Evolutionary conservation across 64 coral and sea anemone genomes (phyloP).

Genomic region (Porites australiensis): DNA sequence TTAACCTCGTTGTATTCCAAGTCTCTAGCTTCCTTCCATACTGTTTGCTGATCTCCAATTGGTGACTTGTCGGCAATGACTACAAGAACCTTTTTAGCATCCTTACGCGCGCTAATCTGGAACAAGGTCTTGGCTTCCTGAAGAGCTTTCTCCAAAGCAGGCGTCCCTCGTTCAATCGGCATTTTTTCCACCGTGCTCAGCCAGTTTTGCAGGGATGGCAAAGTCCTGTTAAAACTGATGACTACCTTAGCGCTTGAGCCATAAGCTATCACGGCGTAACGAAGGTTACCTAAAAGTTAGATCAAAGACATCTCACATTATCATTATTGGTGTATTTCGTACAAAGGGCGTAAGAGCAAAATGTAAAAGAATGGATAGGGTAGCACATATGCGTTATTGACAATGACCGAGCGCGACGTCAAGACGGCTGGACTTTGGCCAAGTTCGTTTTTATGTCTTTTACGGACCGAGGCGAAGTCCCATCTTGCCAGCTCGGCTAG

Average conservation of each 20-base stretch:
- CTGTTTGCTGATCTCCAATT: slow-evolving; percentile 17
- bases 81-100: slow-evolving; percentile 81
- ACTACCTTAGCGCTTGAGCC: slow-evolving; percentile 52
- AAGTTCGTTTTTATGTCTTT: too few species aligned
- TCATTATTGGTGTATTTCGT: too few species aligned
- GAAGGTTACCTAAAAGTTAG: slow-evolving; percentile 49
- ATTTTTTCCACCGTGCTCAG: slow-evolving; percentile 32
- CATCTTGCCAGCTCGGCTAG: too few species aligned
- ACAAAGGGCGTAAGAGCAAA: too few species aligned
- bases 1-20: slow-evolving; percentile 69
- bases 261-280: slow-evolving; percentile 79
- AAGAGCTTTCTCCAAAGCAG: slow-evolving; percentile 59
- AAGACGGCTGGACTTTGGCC: too few species aligned
- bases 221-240: slow-evolving; percentile 62
- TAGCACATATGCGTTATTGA: too few species aligned
- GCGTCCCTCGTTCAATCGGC: slow-evolving; percentile 27
- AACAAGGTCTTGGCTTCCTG: slow-evolving; percentile 64
- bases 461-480: too few species aligned
- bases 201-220: slow-evolving; percentile 34
- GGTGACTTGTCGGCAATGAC: slow-evolving; percentile 83
- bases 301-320: too few species aligned
- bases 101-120: slow-evolving; percentile 58
- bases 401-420: too few species aligned
- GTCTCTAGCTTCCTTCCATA: slow-evolving; percentile 56
- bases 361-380: too few species aligned